Percentiles rank a stretch among this genome's conserved stretches.
These are phyloP conservation scores for Rhyacophila evoluta DNA, from an alignment of 2,888 invertebrate species.

Conservation along the genomic window DNA sequence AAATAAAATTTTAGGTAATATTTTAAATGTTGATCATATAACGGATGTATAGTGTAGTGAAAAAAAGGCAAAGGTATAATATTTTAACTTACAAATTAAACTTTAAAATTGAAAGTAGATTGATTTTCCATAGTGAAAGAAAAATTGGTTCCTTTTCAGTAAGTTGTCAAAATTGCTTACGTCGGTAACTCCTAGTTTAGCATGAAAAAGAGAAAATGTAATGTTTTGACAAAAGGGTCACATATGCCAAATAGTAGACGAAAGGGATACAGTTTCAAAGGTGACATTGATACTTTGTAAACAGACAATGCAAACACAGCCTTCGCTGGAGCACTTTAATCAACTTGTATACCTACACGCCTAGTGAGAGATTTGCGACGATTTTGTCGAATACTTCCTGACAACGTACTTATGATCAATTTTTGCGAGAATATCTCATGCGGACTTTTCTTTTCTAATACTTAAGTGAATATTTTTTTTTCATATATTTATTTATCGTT, in stretches of 20 bases:
- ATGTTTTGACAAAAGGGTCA: conserved; percentile 22
- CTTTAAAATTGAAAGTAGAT: not conserved
- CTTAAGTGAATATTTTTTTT: too few species aligned
- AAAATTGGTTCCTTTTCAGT: not conserved
- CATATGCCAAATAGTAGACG: conserved; percentile 24
- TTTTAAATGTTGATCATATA: too few species aligned
- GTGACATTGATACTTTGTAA: conserved; percentile 11
- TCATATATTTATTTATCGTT: too few species aligned
- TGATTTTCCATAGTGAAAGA: not conserved
- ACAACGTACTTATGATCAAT: not conserved
- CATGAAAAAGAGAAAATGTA: not conserved
- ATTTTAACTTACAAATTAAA: too few species aligned
- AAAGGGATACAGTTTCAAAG: conserved; percentile 9
- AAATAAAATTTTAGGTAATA: too few species aligned
- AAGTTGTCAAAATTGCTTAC: not conserved
- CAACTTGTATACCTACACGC: conserved; percentile 4
- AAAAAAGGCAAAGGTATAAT: too few species aligned
- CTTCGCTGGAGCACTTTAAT: conserved; percentile 20
- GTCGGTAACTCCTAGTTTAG: not conserved
- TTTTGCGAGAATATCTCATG: not conserved
- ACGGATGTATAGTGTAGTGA: too few species aligned
- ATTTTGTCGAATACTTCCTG: not conserved
- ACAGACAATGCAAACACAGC: conserved; percentile 6
- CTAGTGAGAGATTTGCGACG: conserved; percentile 2
- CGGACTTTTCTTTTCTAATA: not conserved